Conservation (phyloP, 92 coral and sea anemone genomes). For the Pocillopora grandis region DNA sequence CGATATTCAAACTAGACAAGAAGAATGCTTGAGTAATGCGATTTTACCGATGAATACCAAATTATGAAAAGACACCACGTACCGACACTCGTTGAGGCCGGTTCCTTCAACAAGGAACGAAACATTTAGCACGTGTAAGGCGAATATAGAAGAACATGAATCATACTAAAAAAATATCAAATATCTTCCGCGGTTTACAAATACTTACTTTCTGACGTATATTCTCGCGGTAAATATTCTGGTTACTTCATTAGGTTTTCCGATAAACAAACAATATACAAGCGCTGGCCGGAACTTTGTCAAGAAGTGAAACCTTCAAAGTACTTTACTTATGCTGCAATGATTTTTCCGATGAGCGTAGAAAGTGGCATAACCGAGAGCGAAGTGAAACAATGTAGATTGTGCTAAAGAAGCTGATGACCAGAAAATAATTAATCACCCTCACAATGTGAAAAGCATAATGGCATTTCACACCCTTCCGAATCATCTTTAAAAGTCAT, state of each 20-base stretch:
- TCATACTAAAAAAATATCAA: no score
- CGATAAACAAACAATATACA: constrained; percentile 18
- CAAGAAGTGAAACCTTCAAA: background rate
- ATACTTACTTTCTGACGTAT: constrained; percentile 6
- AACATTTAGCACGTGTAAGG: no score
- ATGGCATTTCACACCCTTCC: constrained; percentile 44
- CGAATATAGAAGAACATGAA: no score
- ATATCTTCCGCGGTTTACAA: background rate
- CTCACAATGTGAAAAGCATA: background rate
- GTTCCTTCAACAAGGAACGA: no score
- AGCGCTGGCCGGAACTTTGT: constrained; percentile 10
- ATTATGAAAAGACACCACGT: no score
- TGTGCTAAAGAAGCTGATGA: background rate
- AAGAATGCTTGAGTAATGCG: no score
- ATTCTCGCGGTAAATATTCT: background rate
- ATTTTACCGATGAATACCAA: no score
- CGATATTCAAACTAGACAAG: background rate
- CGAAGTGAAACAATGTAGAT: background rate
- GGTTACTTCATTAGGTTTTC: background rate
- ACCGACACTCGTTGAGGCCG: no score
- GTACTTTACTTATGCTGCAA: background rate
- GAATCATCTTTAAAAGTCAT: constrained; percentile 28
- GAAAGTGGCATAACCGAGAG: background rate
- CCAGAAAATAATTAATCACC: constrained; percentile 16
- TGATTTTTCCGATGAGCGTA: background rate